Base-by-base conservation (phyloP, 2,888 invertebrate genomes). In the Myathropa florea region DNA sequence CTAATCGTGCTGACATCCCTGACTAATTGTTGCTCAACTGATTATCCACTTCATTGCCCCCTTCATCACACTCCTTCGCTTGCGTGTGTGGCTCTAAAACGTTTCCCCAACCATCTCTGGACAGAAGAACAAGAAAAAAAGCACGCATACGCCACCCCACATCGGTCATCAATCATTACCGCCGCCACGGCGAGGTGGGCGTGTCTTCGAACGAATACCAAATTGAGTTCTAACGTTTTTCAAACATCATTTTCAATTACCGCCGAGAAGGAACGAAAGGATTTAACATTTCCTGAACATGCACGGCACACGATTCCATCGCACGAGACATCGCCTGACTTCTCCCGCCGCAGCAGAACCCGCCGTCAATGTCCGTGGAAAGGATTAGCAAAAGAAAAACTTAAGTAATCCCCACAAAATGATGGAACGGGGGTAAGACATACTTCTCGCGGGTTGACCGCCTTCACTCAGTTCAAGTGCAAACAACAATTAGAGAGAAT, bases 241-340 rank as follows among this genome's bases (percentile, higher is more conserved):
- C 46, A 33, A 70, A 79, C 68, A 61, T 80, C 46, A 46, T 46
- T 46, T 46, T 46, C 46, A 46, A 46, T 46, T 46, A 46, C 46
- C 18, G 7, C 7, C 46, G 4, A 46, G 18, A 55, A 21, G n/a
- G 18, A 60, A 55, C 33, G n/a, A 77, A 79, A 79, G 73, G 75
- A 61, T 65, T 83, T 14, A 39, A 81, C 80, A 71, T 81, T 81
- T 84, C 81, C 81, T 81, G 71, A 63, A 76, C 71, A 76, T 81
- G 71, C 30, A 64, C 26, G 60, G 53, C 55, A 39, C 59, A 60
- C 65, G 75, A 70, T 60, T 75, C 70, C 75, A 76, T 76, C 76
- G 65, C 84, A 84, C 84, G 84, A 61, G 21, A 84, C 21, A 84
- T 84, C 57, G 81, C 84, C 75, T 84, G 84, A 72, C 75, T 0